phyloP scores from a whole-genome alignment of 2,888 invertebrate species.

The Abrostola triplasia region DNA sequence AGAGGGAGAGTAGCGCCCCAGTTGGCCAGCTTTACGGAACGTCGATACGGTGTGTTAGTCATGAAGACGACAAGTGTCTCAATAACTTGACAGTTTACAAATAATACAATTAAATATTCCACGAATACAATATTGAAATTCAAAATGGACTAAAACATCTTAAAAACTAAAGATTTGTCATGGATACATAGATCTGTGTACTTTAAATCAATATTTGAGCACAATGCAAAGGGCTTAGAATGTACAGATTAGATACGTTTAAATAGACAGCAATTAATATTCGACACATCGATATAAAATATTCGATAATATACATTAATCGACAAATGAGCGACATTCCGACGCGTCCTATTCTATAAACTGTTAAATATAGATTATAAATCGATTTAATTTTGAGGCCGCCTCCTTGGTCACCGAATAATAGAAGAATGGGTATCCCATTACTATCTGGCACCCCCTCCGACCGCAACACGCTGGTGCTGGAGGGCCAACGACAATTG shows the following conservation, averaged over 20 bases:
- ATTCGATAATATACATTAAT: slow-evolving; percentile 1
- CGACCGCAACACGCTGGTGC: neutral
- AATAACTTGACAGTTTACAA: neutral
- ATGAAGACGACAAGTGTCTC: no score
- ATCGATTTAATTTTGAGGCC: slow-evolving; percentile 26
- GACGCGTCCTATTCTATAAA: slow-evolving; percentile 29
- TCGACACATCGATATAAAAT: slow-evolving; percentile 23
- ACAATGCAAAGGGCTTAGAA: slow-evolving; percentile 52
- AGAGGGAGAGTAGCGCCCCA: no score
- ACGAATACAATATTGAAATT: slow-evolving; percentile 23
- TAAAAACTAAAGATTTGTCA: slow-evolving; percentile 62
- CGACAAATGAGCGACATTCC: slow-evolving; percentile 40
- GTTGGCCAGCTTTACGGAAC: no score
- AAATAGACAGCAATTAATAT: slow-evolving; percentile 19
- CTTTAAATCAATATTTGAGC: slow-evolving; percentile 62
- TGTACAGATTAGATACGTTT: slow-evolving; percentile 42
- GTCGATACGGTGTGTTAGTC: no score
- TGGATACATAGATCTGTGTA: slow-evolving; percentile 62
- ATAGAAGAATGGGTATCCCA: neutral
- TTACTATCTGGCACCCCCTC: neutral
- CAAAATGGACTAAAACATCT: slow-evolving; percentile 43
- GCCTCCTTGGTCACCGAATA: slow-evolving; percentile 17
- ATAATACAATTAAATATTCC: neutral
- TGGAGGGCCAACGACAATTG: neutral
- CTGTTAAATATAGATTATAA: slow-evolving; percentile 27